Conservation (phyloP, 2,113 vertebrate genomes). For the Pantherophis guttatus region DNA sequence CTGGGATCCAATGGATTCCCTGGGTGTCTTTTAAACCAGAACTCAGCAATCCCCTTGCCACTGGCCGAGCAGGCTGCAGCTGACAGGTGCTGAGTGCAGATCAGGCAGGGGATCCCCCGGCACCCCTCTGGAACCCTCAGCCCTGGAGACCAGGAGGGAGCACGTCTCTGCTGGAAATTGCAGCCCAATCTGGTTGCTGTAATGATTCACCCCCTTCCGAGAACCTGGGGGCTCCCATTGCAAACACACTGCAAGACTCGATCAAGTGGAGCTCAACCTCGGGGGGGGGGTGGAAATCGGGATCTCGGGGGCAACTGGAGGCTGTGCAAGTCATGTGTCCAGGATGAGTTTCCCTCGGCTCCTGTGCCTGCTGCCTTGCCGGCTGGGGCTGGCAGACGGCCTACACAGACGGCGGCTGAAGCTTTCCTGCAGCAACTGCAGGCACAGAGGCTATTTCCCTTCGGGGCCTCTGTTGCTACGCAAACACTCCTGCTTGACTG, state of each 20-base stretch:
- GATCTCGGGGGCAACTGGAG: neutral
- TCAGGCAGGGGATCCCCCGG: no score
- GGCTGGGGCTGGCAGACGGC: constrained; percentile 56
- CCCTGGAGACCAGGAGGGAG: neutral
- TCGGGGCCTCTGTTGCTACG: neutral
- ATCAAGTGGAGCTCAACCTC: neutral
- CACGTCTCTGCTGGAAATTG: no score
- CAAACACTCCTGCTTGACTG: neutral
- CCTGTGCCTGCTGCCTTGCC: neutral
- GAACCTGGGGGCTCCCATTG: neutral
- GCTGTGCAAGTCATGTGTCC: accelerated
- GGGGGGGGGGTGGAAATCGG: no score
- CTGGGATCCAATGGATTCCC: neutral
- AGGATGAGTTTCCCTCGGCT: neutral
- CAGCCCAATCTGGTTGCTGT: neutral
- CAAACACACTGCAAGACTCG: neutral
- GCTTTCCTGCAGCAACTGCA: neutral
- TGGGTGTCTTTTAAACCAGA: neutral
- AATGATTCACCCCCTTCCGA: neutral
- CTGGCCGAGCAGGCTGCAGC: neutral
- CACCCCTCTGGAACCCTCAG: neutral
- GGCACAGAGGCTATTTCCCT: neutral
- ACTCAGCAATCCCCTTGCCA: no score
- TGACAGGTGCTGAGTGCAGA: neutral
- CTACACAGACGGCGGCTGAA: constrained; percentile 43